Evolutionary conservation across 1,140 invertebrate genomes (phyloP), one percentile per base, ranked within the genome.

Genomic region (Lepeophtheirus salmonis): DNA sequence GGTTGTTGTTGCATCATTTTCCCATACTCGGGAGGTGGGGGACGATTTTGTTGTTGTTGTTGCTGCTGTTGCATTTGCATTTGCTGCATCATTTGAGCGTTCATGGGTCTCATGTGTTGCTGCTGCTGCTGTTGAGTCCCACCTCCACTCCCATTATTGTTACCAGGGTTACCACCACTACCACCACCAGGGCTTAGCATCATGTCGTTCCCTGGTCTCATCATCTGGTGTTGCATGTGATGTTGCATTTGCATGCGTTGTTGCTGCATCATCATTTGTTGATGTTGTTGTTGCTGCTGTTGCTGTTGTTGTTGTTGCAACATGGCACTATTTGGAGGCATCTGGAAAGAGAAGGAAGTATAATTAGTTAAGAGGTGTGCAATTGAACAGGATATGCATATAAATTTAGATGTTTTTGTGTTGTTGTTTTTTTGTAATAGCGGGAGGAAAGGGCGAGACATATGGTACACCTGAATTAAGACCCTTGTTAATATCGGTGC

Each of bases 51-150:
- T 14, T 20, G 48, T 20, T n/a, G 14, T 17, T 59, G 50, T 54
- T 61, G 59, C 50, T 54, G 50, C 51, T 61, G 59, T 30, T 61
- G 59, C 59, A 54, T 52, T 12, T 20, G 50, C 50, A 61, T 56
- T 17, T 16, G 30, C 30, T 41, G 56, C 59, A 61, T 61, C 57
- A 60, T 60, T 20, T 56, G 48, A 12, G 59, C 41, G 16, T 24
- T 56, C 50, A 56, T 54, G 57, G n/a, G 20, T n/a, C 17, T 54
- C 52, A 54, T 54, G 52, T 20, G 52, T 24, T 20, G 52, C 21
- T n/a, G n/a, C n/a, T n/a, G n/a, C n/a, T n/a, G n/a, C n/a, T n/a
- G n/a, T n/a, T n/a, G n/a, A n/a, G n/a, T n/a, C n/a, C n/a, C n/a
- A n/a, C n/a, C n/a, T n/a, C n/a, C n/a, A n/a, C n/a, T n/a, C n/a